These are phyloP conservation scores for Caprella mutica DNA, from an alignment of 2,888 invertebrate genomes.

Conservation along the genomic window DNA sequence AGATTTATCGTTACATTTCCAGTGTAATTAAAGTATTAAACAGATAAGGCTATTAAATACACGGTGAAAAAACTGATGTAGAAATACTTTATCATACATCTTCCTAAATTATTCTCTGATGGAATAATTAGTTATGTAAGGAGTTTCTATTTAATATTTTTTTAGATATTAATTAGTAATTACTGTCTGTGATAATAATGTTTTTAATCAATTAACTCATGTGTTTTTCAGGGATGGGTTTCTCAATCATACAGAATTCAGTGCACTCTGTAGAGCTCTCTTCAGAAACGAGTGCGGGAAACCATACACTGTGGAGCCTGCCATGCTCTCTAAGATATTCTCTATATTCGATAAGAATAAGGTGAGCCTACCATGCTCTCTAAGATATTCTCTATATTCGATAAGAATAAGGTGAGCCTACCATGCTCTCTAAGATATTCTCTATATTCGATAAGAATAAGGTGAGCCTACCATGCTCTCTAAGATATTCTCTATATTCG, in stretches of 20 bases:
- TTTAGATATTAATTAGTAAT: no score
- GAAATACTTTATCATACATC: no score
- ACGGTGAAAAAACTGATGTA: no score
- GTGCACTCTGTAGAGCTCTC: conserved; percentile 66
- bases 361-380: conserved; percentile 50
- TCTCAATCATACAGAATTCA: conserved; percentile 51
- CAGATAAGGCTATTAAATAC: no score
- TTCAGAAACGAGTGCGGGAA: conserved; percentile 76
- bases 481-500: conserved; percentile 70
- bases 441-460: conserved; percentile 65
- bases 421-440: conserved; percentile 62
- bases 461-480: conserved; percentile 54
- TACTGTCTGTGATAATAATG: no score
- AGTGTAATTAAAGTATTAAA: no score
- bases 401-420: conserved; percentile 56
- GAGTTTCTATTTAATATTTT: no score
- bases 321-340: conserved; percentile 62
- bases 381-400: conserved; percentile 70
- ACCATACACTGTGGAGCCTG: conserved; percentile 62
- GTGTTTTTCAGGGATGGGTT: conserved; percentile 26
- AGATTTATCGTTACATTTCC: no score
- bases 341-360: conserved; percentile 65
- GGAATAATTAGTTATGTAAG: no score
- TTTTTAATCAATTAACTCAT: no score
- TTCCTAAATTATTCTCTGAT: no score